Conservation (phyloP, 2,888 invertebrate species). For the Lepidocyrtoides sp. region DNA sequence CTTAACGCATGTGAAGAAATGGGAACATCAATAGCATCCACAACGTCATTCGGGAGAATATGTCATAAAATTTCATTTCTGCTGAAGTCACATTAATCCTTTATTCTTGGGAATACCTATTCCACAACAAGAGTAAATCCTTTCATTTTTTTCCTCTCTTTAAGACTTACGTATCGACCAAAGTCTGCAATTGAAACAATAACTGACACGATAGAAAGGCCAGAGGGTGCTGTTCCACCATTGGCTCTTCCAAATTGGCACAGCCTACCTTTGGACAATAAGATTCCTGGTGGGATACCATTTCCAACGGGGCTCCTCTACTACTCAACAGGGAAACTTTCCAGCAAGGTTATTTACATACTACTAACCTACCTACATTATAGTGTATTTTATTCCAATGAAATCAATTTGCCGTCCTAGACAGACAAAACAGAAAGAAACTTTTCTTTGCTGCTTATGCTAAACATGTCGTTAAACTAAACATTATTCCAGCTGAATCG, state of each 20-base stretch:
- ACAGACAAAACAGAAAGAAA: background rate
- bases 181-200: slow-evolving; percentile 74
- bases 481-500: slow-evolving; percentile 51
- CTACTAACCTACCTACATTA: too few species aligned
- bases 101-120: too few species aligned
- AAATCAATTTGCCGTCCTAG: too few species aligned
- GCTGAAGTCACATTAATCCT: background rate
- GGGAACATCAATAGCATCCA: too few species aligned
- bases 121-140: background rate
- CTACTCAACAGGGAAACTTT: slow-evolving; percentile 75
- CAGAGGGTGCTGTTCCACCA: slow-evolving; percentile 79
- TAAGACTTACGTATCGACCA: slow-evolving; percentile 49
- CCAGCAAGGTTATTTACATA: too few species aligned
- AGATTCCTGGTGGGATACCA: slow-evolving; percentile 77
- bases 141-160: slow-evolving; percentile 1
- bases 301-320: slow-evolving; percentile 64
- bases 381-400: too few species aligned
- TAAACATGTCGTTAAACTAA: background rate
- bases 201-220: slow-evolving; percentile 75
- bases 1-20: background rate
- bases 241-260: slow-evolving; percentile 81
- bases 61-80: slow-evolving; percentile 24
- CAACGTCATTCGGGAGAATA: too few species aligned
- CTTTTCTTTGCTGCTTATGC: slow-evolving; percentile 11
- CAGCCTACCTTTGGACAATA: slow-evolving; percentile 74